Evolutionary conservation across 2,888 invertebrate genomes (phyloP).

Genomic region (Adineta ricciae): DNA sequence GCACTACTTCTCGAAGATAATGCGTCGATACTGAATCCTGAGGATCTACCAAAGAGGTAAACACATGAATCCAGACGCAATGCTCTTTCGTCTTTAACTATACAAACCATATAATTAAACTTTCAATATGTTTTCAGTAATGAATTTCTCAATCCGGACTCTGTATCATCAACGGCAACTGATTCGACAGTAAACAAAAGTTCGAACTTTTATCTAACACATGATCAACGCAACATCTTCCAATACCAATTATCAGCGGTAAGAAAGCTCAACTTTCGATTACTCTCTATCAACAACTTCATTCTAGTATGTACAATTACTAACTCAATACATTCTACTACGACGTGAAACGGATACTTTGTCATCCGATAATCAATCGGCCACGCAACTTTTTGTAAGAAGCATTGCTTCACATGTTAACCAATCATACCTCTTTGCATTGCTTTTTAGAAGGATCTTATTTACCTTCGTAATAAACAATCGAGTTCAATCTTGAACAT

Average conservation of each 20-base stretch:
- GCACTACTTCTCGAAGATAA: not conserved
- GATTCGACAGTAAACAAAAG: not conserved
- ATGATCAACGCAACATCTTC: not conserved
- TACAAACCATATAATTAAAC: no score
- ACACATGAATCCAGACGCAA: not conserved
- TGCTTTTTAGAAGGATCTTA: not conserved
- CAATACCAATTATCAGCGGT: conserved; percentile 21
- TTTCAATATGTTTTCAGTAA: not conserved
- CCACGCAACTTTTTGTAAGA: not conserved
- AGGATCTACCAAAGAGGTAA: not conserved
- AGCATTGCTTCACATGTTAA: no score
- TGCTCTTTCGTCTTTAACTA: no score
- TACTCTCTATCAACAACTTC: not conserved
- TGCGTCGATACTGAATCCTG: not conserved
- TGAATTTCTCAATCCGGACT: not conserved
- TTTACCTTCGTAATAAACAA: not conserved
- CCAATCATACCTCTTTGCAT: no score
- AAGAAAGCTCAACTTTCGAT: not conserved
- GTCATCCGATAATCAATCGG: not conserved
- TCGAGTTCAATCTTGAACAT: not conserved
- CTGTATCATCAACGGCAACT: not conserved
- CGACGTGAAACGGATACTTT: not conserved
- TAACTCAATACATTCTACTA: conserved; percentile 19
- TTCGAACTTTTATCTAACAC: not conserved
- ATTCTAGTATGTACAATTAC: conserved; percentile 9